Evolutionary conservation across 1,140 invertebrate species (phyloP).

Genomic region (Oedothorax gibbosus): DNA sequence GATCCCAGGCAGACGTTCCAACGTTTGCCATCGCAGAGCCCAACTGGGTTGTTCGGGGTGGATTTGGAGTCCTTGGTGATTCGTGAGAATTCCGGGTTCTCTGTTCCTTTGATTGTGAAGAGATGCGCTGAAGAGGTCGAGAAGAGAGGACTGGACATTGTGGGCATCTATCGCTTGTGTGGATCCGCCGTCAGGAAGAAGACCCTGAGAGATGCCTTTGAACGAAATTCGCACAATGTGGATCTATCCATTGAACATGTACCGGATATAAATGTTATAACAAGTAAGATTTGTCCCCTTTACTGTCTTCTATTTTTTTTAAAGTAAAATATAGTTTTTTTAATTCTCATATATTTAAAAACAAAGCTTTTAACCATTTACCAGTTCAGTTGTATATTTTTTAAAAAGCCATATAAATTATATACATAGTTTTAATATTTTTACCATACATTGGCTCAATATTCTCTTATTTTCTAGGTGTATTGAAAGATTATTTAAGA

Average conservation of each 20-base stretch:
- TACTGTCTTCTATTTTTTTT: no score
- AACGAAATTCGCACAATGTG: conserved; percentile 88
- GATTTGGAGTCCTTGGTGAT: conserved; percentile 90
- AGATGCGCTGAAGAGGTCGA: conserved; percentile 97
- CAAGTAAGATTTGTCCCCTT: conserved; percentile 73
- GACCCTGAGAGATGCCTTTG: conserved; percentile 92
- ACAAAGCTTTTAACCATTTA: no score
- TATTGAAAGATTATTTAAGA: conserved; percentile 96
- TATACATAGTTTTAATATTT: neutral
- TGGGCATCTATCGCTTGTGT: conserved; percentile 94
- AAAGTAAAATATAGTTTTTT: no score
- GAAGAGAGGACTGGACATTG: conserved; percentile 93
- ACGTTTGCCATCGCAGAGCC: conserved; percentile 64
- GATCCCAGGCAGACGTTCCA: conserved; percentile 89
- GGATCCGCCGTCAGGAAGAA: conserved; percentile 97
- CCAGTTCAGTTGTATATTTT: no score
- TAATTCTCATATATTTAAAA: no score
- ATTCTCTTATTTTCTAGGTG: conserved; percentile 71
- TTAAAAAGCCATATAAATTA: no score
- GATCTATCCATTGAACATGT: conserved; percentile 96
- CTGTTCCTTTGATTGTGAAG: conserved; percentile 89
- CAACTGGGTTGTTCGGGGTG: conserved; percentile 81
- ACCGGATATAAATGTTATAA: conserved; percentile 97
- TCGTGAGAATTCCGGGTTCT: conserved; percentile 75
- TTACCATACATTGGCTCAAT: neutral